Conservation (phyloP, 2,113 vertebrate species). For the Alectura lathami region DNA sequence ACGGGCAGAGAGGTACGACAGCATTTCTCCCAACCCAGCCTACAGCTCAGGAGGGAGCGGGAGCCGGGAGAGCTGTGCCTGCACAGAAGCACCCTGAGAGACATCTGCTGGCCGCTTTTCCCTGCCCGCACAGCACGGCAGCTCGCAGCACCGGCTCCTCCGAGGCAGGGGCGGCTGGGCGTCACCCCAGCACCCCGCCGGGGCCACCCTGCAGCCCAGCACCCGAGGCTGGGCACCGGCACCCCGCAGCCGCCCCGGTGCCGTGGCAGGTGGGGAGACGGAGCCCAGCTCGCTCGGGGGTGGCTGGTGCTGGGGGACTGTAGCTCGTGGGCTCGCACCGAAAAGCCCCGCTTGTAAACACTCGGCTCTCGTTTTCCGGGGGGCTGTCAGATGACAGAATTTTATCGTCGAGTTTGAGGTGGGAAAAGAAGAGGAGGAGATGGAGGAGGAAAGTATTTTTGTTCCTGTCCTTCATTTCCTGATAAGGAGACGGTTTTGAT, state of each 20-base stretch:
- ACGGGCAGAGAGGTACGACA: neutral
- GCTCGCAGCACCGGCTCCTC: neutral
- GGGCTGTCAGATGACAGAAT: slow-evolving; percentile 23
- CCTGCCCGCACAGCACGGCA: neutral
- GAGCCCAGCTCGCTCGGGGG: neutral
- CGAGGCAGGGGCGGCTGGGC: neutral
- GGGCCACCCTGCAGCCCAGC: no score
- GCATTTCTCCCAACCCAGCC: neutral
- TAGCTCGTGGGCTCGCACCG: neutral
- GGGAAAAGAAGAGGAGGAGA: slow-evolving; percentile 57
- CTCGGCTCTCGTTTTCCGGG: neutral
- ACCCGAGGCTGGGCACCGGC: no score
- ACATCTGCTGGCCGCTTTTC: slow-evolving; percentile 48
- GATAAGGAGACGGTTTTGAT: slow-evolving; percentile 31
- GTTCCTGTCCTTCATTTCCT: slow-evolving; percentile 57
- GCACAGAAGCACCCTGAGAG: slow-evolving; percentile 49
- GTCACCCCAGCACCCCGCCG: no score
- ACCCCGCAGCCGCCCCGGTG: slow-evolving; percentile 10
- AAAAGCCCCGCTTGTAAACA: neutral
- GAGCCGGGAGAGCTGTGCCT: neutral
- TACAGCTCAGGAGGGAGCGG: neutral
- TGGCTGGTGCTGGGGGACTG: neutral
- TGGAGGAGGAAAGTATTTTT: slow-evolving; percentile 64
- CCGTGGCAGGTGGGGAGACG: no score
- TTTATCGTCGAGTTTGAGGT: slow-evolving; percentile 42